Evolutionary conservation across 2,888 invertebrate genomes (phyloP).

Genomic region (Tenthredo livida): DNA sequence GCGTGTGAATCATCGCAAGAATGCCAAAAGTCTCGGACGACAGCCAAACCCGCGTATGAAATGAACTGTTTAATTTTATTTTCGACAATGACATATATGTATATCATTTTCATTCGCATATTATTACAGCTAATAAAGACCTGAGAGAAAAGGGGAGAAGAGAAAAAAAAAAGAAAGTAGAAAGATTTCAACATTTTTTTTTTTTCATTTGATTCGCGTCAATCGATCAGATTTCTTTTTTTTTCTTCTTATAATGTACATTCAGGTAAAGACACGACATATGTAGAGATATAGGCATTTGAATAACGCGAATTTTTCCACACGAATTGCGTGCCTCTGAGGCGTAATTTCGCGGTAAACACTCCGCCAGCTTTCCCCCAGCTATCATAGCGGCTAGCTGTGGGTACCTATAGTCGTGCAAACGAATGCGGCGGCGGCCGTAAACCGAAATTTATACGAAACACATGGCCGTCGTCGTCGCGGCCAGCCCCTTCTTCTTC

Average conservation of each 20-base stretch:
- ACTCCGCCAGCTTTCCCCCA: neutral
- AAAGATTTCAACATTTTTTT: neutral
- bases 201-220: neutral
- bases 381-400: neutral
- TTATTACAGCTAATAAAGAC: too few species aligned
- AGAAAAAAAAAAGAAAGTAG: too few species aligned
- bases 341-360: conserved; percentile 25
- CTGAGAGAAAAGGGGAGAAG: too few species aligned
- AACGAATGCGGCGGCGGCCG: conserved; percentile 34
- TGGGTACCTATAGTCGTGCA: neutral
- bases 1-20: conserved; percentile 37
- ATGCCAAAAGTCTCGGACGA: conserved; percentile 28
- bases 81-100: too few species aligned
- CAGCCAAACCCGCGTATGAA: neutral
- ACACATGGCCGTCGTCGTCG: conserved; percentile 42
- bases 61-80: neutral
- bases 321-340: conserved; percentile 35
- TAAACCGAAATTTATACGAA: conserved; percentile 48
- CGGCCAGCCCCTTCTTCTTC: neutral
- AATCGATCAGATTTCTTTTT: neutral
- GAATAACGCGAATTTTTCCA: conserved; percentile 24
- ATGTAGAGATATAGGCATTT: neutral
- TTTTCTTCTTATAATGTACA: neutral
- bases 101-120: too few species aligned
- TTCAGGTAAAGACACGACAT: neutral